Conservation (phyloP, 92 coral and sea anemone species). For the Isaurus tuberculatus region DNA sequence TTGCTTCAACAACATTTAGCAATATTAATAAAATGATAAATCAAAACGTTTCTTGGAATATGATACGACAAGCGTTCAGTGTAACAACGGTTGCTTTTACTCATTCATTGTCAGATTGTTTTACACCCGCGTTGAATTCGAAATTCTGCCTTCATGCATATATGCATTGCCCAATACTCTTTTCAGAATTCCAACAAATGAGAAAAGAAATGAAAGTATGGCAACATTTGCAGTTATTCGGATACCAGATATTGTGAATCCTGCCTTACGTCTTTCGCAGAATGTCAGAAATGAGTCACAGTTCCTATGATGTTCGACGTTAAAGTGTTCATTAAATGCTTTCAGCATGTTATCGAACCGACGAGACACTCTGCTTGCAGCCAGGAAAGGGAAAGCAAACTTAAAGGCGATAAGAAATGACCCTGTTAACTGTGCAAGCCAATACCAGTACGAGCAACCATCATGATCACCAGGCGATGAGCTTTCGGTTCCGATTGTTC, state of each 20-base stretch:
- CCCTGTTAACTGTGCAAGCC: constrained; percentile 52
- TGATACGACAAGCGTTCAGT: no score
- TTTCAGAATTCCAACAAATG: constrained; percentile 60
- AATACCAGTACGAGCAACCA: neutral
- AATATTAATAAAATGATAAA: no score
- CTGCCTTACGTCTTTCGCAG: constrained; percentile 64
- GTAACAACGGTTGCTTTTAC: no score
- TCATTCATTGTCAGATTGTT: no score
- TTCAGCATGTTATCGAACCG: constrained; percentile 62
- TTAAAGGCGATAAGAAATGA: constrained; percentile 64
- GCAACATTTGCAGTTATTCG: constrained; percentile 62
- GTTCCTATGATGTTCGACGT: constrained; percentile 46
- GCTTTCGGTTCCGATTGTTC: no score
- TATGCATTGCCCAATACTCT: no score
- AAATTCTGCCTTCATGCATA: no score
- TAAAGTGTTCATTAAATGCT: constrained; percentile 44
- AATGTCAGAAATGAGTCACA: constrained; percentile 62
- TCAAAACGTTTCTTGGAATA: no score
- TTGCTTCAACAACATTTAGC: no score
- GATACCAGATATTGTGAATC: constrained; percentile 56
- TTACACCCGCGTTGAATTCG: no score
- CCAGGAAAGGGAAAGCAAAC: constrained; percentile 68
- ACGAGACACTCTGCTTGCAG: constrained; percentile 68
- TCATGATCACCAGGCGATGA: no score
- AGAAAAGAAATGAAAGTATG: constrained; percentile 55